Base-by-base conservation (phyloP, 1,140 invertebrate species). In the Steinernema khuongi region DNA sequence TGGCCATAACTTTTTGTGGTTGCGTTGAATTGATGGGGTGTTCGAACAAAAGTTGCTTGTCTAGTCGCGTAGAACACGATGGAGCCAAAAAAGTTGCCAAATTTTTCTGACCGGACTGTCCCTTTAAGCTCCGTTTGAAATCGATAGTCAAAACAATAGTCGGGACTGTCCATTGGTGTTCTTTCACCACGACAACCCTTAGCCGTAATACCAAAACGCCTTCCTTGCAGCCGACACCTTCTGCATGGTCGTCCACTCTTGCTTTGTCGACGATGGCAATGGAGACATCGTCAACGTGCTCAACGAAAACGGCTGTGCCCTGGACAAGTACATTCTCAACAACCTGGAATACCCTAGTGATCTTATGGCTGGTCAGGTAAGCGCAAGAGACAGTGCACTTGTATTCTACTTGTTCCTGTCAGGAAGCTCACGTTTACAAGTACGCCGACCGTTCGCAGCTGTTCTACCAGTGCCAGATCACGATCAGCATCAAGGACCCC, bases 341-440 rank as follows among this genome's bases (percentile, higher is more conserved):
- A 79, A 79, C 31, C 50, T 79, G 17, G 78, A 79, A 31, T 79
- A 79, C 32, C 76, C 78, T 22, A 79, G 72, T 28, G 78, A 79
- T 67, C 66, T 79, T 31, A 79, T 79, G 77, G 78, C 78, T 33
- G 78, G 78, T 22, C 76, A 79, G 67, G 68, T 71, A 28, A n/a
- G n/a, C n/a, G n/a, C n/a, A n/a, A n/a, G n/a, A n/a, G n/a, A n/a
- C 4, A 71, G 30, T 31, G 14, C 70, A 41, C 36, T 41, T 41
- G 7, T n/a, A 60, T 60, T 11, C 50, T 60, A 22, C 4, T 60
- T 60, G 50, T 60, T n/a, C 36, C 7, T 50, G 22, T 68, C 32
- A 72, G 68, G 78, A 79, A 41, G 78, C 78, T 68, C 78, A 79
- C 78, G 78, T 79, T 41, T 79, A 78, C 78, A 79, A 79, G 31